These are phyloP conservation scores for Hoplodrina ambigua DNA, from an alignment of 2,888 invertebrate species.

Conservation along the genomic window DNA sequence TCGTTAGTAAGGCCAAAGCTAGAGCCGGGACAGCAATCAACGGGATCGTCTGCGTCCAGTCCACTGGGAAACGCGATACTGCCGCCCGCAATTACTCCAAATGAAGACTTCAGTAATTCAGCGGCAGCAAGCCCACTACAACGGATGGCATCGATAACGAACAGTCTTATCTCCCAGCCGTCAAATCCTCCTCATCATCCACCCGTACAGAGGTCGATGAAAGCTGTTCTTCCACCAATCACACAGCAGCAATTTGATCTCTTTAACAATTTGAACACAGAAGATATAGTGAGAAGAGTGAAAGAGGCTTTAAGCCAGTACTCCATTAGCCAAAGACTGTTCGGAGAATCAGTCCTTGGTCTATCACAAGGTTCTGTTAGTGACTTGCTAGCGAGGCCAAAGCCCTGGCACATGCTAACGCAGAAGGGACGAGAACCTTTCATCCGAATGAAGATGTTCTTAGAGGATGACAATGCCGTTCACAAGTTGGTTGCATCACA, in stretches of 20 bases:
- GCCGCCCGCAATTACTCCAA: conserved; percentile 95
- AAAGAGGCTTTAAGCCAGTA: conserved; percentile 98
- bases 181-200: conserved; percentile 96
- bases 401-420: conserved; percentile 99
- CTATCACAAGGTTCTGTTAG: conserved; percentile 99
- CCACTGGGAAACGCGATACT: conserved; percentile 96
- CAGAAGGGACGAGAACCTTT: conserved; percentile 99
- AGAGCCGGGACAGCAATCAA: conserved; percentile 94
- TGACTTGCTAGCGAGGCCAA: conserved; percentile 98
- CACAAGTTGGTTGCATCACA: conserved; percentile 98
- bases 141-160: conserved; percentile 99
- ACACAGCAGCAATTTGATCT: conserved; percentile 99
- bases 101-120: conserved; percentile 94
- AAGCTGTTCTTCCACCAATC: conserved; percentile 99
- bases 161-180: conserved; percentile 98
- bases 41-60: conserved; percentile 95
- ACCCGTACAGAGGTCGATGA: conserved; percentile 96
- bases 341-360: conserved; percentile 99
- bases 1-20: conserved; percentile 96
- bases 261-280: conserved; percentile 99
- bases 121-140: conserved; percentile 98
- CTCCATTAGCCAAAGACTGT: conserved; percentile 99
- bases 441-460: conserved; percentile 99
- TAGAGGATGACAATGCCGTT: conserved; percentile 98
- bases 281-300: conserved; percentile 99